Conservation (phyloP, 2,888 invertebrate genomes). For the Andrena marginata region DNA sequence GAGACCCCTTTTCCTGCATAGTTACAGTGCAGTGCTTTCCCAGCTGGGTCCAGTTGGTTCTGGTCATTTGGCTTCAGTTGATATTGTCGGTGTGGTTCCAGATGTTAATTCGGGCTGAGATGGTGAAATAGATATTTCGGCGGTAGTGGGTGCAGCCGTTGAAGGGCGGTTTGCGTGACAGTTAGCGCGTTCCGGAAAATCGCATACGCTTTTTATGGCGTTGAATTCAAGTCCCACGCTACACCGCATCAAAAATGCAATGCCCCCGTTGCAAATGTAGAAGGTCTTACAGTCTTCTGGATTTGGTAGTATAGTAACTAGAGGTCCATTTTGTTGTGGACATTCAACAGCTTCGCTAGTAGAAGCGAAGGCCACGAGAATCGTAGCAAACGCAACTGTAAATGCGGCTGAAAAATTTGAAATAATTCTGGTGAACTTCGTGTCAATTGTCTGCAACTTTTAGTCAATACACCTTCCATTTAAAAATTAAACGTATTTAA, state of each 20-base stretch:
- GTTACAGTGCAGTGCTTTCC: too few relatives aligned
- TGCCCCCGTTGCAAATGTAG: constrained; percentile 1
- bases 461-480: background rate
- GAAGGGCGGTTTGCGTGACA: background rate
- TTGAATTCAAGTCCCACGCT: constrained; percentile 14
- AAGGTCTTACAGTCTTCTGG: constrained; percentile 5
- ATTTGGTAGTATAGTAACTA: constrained; percentile 5
- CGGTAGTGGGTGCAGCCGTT: too few relatives aligned
- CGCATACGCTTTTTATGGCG: constrained; percentile 7
- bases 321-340: background rate
- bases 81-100: too few relatives aligned
- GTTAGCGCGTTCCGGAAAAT: background rate
- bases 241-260: background rate
- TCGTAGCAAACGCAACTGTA: background rate
- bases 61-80: too few relatives aligned
- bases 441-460: background rate
- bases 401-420: constrained; percentile 5
- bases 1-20: too few relatives aligned
- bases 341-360: background rate
- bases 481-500: background rate
- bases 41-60: too few relatives aligned
- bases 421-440: background rate
- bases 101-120: too few relatives aligned
- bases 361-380: background rate
- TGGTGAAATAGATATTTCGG: too few relatives aligned